These are phyloP conservation scores for Sigmodon hispidus DNA, from an alignment of 2,113 vertebrate species.

Conservation along the genomic window DNA sequence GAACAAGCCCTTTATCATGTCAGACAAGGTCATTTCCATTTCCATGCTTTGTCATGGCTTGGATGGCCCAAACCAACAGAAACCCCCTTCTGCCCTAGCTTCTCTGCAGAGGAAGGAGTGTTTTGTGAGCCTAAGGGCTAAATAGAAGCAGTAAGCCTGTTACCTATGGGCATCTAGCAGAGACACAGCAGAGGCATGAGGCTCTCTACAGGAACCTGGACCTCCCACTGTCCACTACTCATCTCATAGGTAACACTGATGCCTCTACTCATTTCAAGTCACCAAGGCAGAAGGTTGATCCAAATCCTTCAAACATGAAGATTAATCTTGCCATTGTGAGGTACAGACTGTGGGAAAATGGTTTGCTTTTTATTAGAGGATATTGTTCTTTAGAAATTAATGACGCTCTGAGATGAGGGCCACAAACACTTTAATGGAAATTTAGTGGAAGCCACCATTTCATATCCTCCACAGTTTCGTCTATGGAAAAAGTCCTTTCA, in stretches of 20 bases:
- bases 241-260: background rate
- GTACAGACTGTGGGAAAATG: background rate
- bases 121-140: background rate
- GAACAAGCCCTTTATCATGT: background rate
- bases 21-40: background rate
- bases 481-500: background rate
- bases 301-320: background rate
- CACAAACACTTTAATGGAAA: constrained; percentile 32
- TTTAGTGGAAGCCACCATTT: constrained; percentile 37
- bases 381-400: constrained; percentile 25
- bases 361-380: constrained; percentile 21
- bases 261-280: background rate
- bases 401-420: background rate
- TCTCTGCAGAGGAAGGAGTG: background rate
- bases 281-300: background rate
- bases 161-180: background rate
- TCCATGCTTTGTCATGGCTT: background rate
- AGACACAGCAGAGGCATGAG: accelerated
- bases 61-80: background rate
- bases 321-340: background rate
- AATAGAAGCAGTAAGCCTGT: background rate
- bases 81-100: background rate
- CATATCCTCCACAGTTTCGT: background rate
- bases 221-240: background rate
- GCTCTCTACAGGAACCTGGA: background rate